Evolutionary conservation across 2,113 vertebrate species (phyloP).

Genomic region (Colius striatus): DNA sequence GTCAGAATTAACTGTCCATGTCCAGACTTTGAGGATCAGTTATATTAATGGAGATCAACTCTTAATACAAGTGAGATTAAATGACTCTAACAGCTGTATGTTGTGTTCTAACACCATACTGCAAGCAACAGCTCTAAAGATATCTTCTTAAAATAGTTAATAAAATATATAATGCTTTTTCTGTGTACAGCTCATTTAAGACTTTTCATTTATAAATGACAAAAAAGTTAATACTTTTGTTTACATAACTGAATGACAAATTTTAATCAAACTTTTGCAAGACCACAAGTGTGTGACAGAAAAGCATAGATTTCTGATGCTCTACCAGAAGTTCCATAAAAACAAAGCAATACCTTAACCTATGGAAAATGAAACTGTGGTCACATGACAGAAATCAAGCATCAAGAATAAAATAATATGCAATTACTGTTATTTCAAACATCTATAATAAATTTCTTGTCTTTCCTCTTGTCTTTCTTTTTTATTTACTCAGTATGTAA

Average conservation of each 20-base stretch:
- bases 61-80: neutral
- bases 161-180: neutral
- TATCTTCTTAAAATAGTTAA: neutral
- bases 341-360: neutral
- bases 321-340: neutral
- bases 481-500: no score
- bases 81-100: neutral
- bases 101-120: neutral
- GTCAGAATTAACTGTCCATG: neutral
- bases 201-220: neutral
- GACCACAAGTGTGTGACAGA: neutral
- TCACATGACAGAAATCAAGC: neutral
- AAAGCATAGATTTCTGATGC: neutral
- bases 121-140: neutral
- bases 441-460: neutral
- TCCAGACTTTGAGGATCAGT: neutral
- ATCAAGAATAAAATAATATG: neutral
- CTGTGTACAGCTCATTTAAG: neutral
- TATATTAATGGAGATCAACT: neutral
- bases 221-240: neutral
- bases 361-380: neutral
- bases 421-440: neutral
- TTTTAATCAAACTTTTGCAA: neutral
- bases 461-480: no score
- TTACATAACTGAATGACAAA: neutral